phyloP scores from a whole-genome alignment of 2,113 vertebrate genomes.

The Uria aalge region DNA sequence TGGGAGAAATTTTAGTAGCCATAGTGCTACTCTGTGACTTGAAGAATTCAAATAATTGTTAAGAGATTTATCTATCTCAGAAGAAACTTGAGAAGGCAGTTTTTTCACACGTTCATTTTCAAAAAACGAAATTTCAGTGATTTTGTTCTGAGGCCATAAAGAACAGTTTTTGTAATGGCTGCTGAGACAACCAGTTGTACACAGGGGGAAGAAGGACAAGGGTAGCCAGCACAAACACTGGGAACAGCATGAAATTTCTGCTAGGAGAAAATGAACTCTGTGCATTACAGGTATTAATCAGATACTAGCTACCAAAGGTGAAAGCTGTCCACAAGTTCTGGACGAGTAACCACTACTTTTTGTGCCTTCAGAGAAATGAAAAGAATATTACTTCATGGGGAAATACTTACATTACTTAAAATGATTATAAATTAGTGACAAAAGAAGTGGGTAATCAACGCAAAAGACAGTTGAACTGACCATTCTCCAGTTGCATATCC shows the following conservation, averaged over 20 bases:
- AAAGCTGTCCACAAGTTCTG: not conserved
- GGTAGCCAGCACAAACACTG: not conserved
- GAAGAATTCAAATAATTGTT: not conserved
- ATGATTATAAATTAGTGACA: not conserved
- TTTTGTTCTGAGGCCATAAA: conserved; percentile 30
- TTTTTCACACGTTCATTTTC: conserved; percentile 16
- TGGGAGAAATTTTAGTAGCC: not conserved
- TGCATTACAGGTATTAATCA: not conserved
- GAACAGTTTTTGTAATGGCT: conserved; percentile 17
- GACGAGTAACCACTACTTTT: not conserved
- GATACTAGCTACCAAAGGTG: not conserved
- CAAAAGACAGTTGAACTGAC: not conserved
- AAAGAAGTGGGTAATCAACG: not conserved
- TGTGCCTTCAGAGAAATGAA: not conserved
- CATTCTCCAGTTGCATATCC: not conserved
- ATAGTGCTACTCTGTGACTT: not conserved
- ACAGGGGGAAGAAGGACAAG: not conserved
- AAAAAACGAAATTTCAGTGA: not conserved
- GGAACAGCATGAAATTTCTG: not conserved
- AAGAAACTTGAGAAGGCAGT: not conserved
- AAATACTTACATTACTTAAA: not conserved
- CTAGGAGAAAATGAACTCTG: not conserved
- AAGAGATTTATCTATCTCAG: not conserved
- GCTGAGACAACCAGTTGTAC: not conserved
- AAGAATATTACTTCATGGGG: not conserved